These are phyloP conservation scores for Xanthia togata DNA, from an alignment of 2,888 invertebrate genomes.

Conservation along the genomic window DNA sequence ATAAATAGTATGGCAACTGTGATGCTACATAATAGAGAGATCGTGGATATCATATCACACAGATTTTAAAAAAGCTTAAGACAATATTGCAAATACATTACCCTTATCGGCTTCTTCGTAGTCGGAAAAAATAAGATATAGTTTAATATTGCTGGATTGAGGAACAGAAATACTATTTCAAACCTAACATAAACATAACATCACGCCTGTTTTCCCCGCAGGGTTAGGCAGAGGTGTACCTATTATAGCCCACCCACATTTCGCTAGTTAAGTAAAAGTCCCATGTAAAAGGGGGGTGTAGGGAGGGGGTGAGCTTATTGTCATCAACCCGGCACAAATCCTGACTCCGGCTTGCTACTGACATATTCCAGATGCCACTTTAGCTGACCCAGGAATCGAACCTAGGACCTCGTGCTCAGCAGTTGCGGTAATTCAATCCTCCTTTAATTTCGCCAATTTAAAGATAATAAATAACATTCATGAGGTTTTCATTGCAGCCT, in stretches of 20 bases:
- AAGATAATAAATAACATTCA: slow-evolving; percentile 10
- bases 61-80: slow-evolving; percentile 6
- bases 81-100: slow-evolving; percentile 1
- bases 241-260: too few species aligned
- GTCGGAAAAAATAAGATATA: not conserved
- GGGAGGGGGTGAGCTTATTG: too few species aligned
- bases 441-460: not conserved
- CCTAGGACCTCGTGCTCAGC: not conserved
- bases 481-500: slow-evolving; percentile 21
- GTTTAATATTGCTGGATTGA: slow-evolving; percentile 15
- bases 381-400: not conserved
- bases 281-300: too few species aligned
- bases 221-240: too few species aligned
- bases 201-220: too few species aligned
- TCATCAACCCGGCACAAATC: not conserved
- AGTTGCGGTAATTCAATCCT: not conserved
- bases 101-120: not conserved
- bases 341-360: not conserved
- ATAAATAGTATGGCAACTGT: slow-evolving; percentile 55
- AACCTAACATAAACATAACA: too few species aligned
- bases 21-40: slow-evolving; percentile 47
- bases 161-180: too few species aligned
- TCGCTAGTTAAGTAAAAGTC: too few species aligned
- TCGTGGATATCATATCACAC: slow-evolving; percentile 22
- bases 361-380: not conserved